These are phyloP conservation scores for Polyploca ridens DNA, from an alignment of 2,888 invertebrate species.

Conservation along the genomic window DNA sequence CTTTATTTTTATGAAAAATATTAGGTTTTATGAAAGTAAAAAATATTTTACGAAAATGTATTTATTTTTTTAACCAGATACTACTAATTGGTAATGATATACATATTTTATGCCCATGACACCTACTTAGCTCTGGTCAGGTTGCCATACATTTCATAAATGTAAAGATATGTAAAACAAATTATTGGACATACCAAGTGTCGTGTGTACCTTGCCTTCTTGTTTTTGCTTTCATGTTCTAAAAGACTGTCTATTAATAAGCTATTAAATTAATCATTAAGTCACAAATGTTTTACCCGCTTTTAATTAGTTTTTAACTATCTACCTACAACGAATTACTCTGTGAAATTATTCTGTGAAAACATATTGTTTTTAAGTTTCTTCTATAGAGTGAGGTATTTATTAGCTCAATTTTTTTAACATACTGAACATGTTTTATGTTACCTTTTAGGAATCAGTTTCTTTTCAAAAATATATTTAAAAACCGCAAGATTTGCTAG, in stretches of 20 bases:
- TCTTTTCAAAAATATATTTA: not conserved
- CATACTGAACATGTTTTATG: constrained; percentile 19
- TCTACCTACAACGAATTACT: constrained; percentile 74
- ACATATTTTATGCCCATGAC: not conserved
- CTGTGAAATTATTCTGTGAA: constrained; percentile 58
- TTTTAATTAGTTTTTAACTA: constrained; percentile 69
- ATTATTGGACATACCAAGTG: constrained; percentile 16
- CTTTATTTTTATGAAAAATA: not conserved
- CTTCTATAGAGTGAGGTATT: constrained; percentile 37
- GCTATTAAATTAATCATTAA: constrained; percentile 79
- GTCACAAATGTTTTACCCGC: constrained; percentile 79
- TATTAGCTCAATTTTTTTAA: constrained; percentile 47
- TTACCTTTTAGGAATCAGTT: constrained; percentile 15
- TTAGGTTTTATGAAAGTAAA: constrained; percentile 7
- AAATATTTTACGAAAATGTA: not conserved
- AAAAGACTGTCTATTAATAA: constrained; percentile 83
- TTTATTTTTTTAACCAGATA: not conserved
- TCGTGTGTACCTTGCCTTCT: constrained; percentile 51
- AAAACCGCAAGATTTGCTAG: constrained; percentile 1
- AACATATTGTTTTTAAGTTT: constrained; percentile 47
- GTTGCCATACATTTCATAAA: constrained; percentile 24
- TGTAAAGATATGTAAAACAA: constrained; percentile 7
- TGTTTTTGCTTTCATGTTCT: constrained; percentile 65
- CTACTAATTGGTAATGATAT: not conserved
- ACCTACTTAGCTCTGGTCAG: constrained; percentile 16